Base-by-base conservation (phyloP, 2,888 invertebrate genomes). In the Lasioglossum pauxillum region DNA sequence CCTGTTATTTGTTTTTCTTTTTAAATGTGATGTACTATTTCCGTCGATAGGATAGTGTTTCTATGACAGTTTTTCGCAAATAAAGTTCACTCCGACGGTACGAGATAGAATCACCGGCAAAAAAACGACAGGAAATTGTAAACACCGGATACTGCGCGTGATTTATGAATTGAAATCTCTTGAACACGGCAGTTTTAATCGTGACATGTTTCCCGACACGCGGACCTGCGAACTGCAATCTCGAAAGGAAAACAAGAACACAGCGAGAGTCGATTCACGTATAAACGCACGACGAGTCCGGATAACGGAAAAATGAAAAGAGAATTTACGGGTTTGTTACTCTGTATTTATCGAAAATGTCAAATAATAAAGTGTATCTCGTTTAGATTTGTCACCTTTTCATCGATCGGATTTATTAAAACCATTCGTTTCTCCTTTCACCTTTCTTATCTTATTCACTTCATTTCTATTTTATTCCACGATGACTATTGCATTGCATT, bases 171-270 rank as follows among this genome's bases (percentile, higher is more conserved):
- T 23, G 69, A 38, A 69, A 71, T 27, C 27, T 44, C 16, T 44
- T 44, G 27, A 44, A 41, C 67, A 46, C n/a, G 35, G 27, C 7
- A 31, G 8, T 69, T 64, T 85, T 79, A 46, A 83, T 73, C 10
- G 31, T 23, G 31, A 53, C 44, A 71, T 16, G 38, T 31, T 10
- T 35, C 49, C 73, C 41, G 82, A n/a, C 38, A 31, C 46, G 10
- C 27, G 19, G n/a, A 60, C n/a, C 16, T 53, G 49, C 31, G 64
- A n/a, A 27, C 31, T 35, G 31, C 14, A 41, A 35, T 23, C 12
- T 64, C 23, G n/a, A 76, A 49, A 46, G 31, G 35, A 69, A 67
- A 75, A 75, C 44, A 79, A 71, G 31, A 82, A 57, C n/a, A n/a
- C 27, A 1, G 19, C 35, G 35, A 14, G 31, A 8, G 31, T 8